phyloP scores from a whole-genome alignment of 2,888 invertebrate genomes.

The Koerneria pararmatus region DNA sequence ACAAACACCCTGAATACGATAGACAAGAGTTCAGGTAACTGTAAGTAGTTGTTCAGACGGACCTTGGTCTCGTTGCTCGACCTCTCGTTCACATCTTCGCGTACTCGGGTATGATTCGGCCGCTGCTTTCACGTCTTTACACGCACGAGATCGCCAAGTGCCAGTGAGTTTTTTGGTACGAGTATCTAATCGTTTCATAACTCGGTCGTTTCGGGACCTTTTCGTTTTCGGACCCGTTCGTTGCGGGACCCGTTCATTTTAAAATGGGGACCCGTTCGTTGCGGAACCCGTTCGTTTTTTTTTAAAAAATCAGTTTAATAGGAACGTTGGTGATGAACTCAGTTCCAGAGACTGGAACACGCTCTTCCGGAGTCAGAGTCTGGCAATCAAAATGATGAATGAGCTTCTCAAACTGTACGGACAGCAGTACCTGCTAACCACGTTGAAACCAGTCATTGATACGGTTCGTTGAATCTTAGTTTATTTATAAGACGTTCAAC shows the following conservation, averaged over 20 bases:
- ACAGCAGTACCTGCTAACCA: conserved; percentile 47
- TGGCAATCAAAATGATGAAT: conserved; percentile 54
- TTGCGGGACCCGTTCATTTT: neutral
- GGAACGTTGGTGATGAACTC: too few relatives aligned
- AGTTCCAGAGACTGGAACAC: conserved; percentile 55
- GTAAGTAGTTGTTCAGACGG: conserved; percentile 29
- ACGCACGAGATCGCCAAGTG: conserved; percentile 47
- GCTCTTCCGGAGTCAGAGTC: conserved; percentile 54
- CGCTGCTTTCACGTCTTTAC: conserved; percentile 49
- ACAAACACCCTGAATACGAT: too few relatives aligned
- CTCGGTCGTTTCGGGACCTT: neutral
- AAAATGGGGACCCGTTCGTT: neutral
- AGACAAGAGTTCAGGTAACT: too few relatives aligned
- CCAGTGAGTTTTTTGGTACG: conserved; percentile 42
- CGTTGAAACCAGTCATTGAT: conserved; percentile 56
- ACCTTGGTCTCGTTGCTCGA: conserved; percentile 47
- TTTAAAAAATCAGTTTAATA: neutral
- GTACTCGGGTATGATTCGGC: conserved; percentile 34
- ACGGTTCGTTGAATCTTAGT: conserved; percentile 35
- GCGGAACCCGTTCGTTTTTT: neutral
- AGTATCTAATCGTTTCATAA: neutral
- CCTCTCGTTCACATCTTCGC: conserved; percentile 52
- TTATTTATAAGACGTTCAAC: neutral
- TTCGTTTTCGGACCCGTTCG: neutral
- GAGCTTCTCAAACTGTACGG: conserved; percentile 57